Base-by-base conservation (phyloP, 2,888 invertebrate species). In the Ornithoptera priamus region DNA sequence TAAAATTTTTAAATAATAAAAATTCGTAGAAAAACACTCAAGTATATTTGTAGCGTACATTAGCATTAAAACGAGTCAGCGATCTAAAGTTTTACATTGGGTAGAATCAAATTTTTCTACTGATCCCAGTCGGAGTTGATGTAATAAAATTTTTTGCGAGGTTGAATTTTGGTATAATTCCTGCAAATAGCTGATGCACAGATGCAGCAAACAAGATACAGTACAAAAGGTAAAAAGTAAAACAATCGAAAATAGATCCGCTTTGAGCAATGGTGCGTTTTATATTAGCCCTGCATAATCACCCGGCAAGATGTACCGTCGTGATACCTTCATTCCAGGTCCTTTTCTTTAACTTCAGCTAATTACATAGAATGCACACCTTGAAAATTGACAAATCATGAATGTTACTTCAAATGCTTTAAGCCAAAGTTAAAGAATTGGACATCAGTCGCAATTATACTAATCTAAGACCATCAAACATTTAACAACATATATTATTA, bases 401-500 rank as follows among this genome's bases (percentile, higher is more conserved):
- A 46, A 46, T 46, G 36, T 46, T 10, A 66, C 6, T 7, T 62
- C 42, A 42, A 50, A 58, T 30, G 60, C 22, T 56, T 20, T 58
- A 22, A 42, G 24, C 58, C 50, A 60, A 67, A 64, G 56, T n/a
- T 69, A 60, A 46, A 66, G 62, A 59, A 63, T 53, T 36, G 46
- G 30, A 63, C 22, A 10, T 60, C 56, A n/a, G 53, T 20, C 24
- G 17, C 46, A 58, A 66, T 24, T 62, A 58, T 30, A 66, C 63
- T 64, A 67, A 56, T 36, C 70, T 70, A 70, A 63, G 24, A 64
- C 53, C 70, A 70, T 59, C 60, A 56, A 67, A 71, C 67, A 67
- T 67, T 67, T 71, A 70, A 71, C 65, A 71, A 74, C 82, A 82
- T 78, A 77, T 76, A 77, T 72, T 77, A 79, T 81, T 84, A 85